Evolutionary conservation across 1,140 invertebrate species (phyloP).

Genomic region (Eubasilissa regina): DNA sequence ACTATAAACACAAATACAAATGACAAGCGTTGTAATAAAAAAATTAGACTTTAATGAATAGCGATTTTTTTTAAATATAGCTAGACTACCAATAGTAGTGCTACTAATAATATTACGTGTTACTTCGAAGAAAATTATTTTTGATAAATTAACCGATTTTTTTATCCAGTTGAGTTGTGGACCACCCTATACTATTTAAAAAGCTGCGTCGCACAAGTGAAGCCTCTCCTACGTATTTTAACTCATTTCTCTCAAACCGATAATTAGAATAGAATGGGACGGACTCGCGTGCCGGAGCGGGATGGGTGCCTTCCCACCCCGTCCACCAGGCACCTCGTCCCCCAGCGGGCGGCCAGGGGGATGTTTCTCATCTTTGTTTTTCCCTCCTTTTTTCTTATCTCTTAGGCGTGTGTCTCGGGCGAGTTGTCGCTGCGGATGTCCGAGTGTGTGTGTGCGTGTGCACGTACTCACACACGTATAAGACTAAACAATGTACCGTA

Average conservation of each 20-base stretch:
- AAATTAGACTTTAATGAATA: no score
- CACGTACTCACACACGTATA: slow-evolving; percentile 1
- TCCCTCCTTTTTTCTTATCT: slow-evolving; percentile 61
- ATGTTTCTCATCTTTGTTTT: slow-evolving; percentile 59
- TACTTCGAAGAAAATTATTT: not conserved
- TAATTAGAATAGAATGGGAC: slow-evolving; percentile 61
- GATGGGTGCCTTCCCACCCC: slow-evolving; percentile 38
- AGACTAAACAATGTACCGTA: no score
- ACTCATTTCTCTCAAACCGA: slow-evolving; percentile 61
- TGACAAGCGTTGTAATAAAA: no score
- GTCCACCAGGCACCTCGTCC: slow-evolving; percentile 7
- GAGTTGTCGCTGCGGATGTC: slow-evolving; percentile 52
- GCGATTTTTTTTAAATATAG: no score
- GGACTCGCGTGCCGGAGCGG: slow-evolving; percentile 49
- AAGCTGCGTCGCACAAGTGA: slow-evolving; percentile 57
- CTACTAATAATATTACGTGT: no score
- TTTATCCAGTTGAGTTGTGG: not conserved
- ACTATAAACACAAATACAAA: no score
- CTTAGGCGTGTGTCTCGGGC: slow-evolving; percentile 58
- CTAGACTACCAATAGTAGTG: no score
- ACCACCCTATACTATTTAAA: slow-evolving; percentile 51
- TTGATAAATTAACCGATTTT: not conserved
- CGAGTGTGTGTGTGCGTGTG: slow-evolving; percentile 25
- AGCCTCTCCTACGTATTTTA: slow-evolving; percentile 59
- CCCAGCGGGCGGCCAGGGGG: slow-evolving; percentile 23